Conservation (phyloP, 2,888 invertebrate genomes). For the Rhamnusium bicolor region DNA sequence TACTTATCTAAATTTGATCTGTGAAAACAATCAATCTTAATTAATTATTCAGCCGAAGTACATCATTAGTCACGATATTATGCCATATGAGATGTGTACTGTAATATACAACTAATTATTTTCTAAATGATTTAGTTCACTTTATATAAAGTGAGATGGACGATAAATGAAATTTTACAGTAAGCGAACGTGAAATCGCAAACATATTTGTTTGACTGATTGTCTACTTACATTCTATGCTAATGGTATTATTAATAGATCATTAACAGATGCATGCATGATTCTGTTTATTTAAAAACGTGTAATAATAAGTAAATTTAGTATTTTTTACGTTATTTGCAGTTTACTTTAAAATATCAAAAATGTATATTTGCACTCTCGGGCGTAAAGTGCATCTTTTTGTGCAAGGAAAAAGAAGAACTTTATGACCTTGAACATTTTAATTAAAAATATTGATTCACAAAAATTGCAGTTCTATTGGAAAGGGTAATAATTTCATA, state of each 20-base stretch:
- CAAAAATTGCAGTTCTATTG: too few relatives aligned
- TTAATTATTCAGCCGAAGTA: slow-evolving; percentile 13
- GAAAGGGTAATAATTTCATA: too few relatives aligned
- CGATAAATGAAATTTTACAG: not conserved
- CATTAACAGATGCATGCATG: not conserved
- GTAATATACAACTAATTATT: slow-evolving; percentile 3
- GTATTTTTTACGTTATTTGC: too few relatives aligned
- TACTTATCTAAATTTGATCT: slow-evolving; percentile 16
- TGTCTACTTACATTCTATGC: not conserved
- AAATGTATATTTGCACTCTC: too few relatives aligned
- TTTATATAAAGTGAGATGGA: not conserved
- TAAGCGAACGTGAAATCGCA: not conserved
- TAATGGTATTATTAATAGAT: not conserved
- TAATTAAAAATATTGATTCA: too few relatives aligned
- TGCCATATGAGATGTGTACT: not conserved
- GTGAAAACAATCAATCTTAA: slow-evolving; percentile 25
- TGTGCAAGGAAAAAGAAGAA: too few relatives aligned
- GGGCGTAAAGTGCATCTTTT: too few relatives aligned
- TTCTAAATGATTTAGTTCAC: slow-evolving; percentile 7
- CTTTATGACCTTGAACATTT: too few relatives aligned
- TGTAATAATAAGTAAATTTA: not conserved
- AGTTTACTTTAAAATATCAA: too few relatives aligned
- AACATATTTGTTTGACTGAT: not conserved
- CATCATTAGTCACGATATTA: slow-evolving; percentile 17
- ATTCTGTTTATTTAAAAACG: too few relatives aligned